Percentiles rank a stretch among this genome's conserved stretches.
Conservation (phyloP, 1,140 invertebrate species). For the Drosophila arizonae region DNA sequence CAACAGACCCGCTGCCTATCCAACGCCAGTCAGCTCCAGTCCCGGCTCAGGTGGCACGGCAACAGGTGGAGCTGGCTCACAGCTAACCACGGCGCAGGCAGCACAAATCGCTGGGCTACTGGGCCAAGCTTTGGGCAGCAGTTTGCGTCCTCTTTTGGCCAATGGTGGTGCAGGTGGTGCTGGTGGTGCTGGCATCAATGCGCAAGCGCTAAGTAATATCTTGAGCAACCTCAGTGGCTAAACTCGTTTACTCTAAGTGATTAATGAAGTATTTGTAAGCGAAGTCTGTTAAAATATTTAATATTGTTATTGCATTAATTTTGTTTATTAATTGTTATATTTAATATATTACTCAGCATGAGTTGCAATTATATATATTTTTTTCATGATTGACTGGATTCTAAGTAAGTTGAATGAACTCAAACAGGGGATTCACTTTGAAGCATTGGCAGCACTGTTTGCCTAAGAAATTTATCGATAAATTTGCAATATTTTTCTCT, state of each 20-base stretch:
- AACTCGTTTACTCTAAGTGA: background rate
- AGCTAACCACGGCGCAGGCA: conserved; percentile 52
- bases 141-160: conserved; percentile 58
- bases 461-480: background rate
- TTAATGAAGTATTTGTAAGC: conserved; percentile 11
- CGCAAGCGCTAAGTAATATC: conserved; percentile 51
- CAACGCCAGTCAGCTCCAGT: background rate
- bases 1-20: background rate
- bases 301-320: too few species aligned
- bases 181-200: conserved; percentile 34
- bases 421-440: background rate
- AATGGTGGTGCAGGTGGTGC: conserved; percentile 49
- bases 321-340: too few species aligned
- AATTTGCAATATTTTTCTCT: background rate
- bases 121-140: conserved; percentile 66
- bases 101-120: conserved; percentile 60
- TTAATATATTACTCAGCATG: background rate
- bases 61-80: conserved; percentile 18
- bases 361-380: background rate
- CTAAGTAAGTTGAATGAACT: background rate
- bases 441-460: background rate
- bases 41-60: conserved; percentile 1
- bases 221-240: conserved; percentile 39
- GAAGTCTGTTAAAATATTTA: background rate
- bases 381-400: background rate